Conservation (phyloP, 1,140 invertebrate genomes). For the Anoplophora glabripennis region DNA sequence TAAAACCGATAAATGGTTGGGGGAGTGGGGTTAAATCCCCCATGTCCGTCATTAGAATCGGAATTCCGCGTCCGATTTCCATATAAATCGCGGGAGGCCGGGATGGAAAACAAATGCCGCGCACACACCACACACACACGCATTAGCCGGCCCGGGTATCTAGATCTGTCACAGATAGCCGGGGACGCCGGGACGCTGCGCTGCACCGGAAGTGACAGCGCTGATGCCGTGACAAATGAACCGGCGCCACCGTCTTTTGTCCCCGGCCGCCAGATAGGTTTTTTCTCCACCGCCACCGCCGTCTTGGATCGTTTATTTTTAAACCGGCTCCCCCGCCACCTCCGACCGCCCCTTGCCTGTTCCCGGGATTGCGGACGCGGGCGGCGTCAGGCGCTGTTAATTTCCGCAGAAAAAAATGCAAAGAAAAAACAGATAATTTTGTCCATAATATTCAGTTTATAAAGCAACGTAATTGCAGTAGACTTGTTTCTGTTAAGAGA, state of each 20-base stretch:
- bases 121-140: background rate
- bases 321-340: background rate
- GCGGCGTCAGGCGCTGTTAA: no score
- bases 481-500: no score
- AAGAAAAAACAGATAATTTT: no score
- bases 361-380: background rate
- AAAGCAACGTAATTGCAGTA: no score
- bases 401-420: no score
- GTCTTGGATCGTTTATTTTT: slow-evolving; percentile 11
- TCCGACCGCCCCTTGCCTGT: slow-evolving; percentile 15
- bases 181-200: background rate
- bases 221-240: slow-evolving; percentile 44
- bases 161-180: slow-evolving; percentile 15
- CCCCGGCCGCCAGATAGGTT: slow-evolving; percentile 11
- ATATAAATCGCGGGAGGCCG: slow-evolving; percentile 1
- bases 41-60: background rate
- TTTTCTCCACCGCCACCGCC: slow-evolving; percentile 8
- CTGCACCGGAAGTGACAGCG: slow-evolving; percentile 41
- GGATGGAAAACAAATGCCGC: slow-evolving; percentile 3
- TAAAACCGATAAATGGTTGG: no score
- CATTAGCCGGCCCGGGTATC: background rate
- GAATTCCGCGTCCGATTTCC: background rate
- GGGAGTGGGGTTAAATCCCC: no score
- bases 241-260: slow-evolving; percentile 39
- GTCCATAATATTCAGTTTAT: no score